phyloP scores from a whole-genome alignment of 2,797 vertebrate genomes.

The Danio tinwini region DNA sequence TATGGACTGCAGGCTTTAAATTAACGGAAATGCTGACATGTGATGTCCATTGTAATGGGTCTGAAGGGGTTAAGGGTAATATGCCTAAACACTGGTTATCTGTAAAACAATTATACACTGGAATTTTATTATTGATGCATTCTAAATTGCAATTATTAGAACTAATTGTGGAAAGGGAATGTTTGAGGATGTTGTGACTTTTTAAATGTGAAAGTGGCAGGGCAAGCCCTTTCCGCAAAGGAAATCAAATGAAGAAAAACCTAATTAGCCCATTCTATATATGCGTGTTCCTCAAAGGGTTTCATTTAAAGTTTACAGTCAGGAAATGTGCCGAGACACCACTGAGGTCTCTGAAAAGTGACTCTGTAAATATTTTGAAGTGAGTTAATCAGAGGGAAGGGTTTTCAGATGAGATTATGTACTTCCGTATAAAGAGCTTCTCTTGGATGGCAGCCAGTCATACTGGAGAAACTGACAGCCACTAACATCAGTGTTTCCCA shows the following conservation, averaged over 20 bases:
- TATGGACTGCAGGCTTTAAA: no score
- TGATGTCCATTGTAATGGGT: no score
- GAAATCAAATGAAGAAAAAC: slow-evolving; percentile 33
- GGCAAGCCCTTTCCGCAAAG: slow-evolving; percentile 37
- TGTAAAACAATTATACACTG: neutral
- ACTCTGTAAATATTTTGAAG: slow-evolving; percentile 49
- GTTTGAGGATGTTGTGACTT: slow-evolving; percentile 8
- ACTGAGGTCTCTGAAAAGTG: slow-evolving; percentile 18
- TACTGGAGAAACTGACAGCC: neutral
- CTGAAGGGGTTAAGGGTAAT: neutral
- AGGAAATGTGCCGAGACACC: slow-evolving; percentile 9
- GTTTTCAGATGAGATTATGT: slow-evolving; percentile 44
- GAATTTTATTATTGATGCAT: neutral
- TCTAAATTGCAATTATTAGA: neutral
- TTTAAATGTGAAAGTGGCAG: slow-evolving; percentile 52
- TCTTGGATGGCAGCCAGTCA: slow-evolving; percentile 8
- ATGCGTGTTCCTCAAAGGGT: slow-evolving; percentile 11
- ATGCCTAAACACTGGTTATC: neutral
- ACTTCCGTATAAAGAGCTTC: slow-evolving; percentile 30
- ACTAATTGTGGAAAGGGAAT: neutral
- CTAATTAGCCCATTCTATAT: slow-evolving; percentile 35
- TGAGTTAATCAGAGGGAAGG: slow-evolving; percentile 41
- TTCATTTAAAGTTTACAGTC: slow-evolving; percentile 32
- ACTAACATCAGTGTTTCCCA: neutral
- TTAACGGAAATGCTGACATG: no score